These are phyloP conservation scores for Polypedilum pembai DNA, from an alignment of 1,140 invertebrate species.

Conservation along the genomic window DNA sequence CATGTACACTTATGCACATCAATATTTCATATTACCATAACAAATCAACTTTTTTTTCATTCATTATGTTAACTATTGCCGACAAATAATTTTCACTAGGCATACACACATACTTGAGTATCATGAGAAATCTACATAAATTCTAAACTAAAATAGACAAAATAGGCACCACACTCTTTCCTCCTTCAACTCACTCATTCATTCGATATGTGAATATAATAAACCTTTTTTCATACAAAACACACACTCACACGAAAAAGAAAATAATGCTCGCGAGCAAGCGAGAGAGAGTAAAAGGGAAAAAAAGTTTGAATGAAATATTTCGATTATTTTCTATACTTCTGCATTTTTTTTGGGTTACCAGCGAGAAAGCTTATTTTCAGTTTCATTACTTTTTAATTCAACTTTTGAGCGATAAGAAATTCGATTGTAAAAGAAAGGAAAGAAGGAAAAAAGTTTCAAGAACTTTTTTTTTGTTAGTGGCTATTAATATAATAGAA, in stretches of 20 bases:
- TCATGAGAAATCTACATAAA: slow-evolving; percentile 6
- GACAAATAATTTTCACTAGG: not conserved
- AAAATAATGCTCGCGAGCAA: not conserved
- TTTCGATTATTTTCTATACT: not conserved
- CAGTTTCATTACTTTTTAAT: slow-evolving; percentile 20
- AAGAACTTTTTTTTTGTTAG: not conserved
- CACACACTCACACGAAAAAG: not conserved
- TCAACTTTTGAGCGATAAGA: not conserved
- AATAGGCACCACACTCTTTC: not conserved
- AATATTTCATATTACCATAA: too few relatives aligned
- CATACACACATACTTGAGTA: not conserved
- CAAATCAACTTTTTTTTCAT: too few relatives aligned
- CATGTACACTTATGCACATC: too few relatives aligned
- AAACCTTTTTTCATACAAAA: not conserved
- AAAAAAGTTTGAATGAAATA: slow-evolving; percentile 23
- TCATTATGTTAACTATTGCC: not conserved
- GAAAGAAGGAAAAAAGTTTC: not conserved
- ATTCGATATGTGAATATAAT: not conserved
- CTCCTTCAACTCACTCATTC: not conserved
- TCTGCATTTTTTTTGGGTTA: not conserved
- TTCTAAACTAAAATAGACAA: not conserved
- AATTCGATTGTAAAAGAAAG: not conserved
- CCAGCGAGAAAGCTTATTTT: not conserved
- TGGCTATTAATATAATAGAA: slow-evolving; percentile 12
- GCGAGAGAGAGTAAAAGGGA: not conserved